Percentiles rank a stretch among this genome's conserved stretches.
These are phyloP conservation scores for Aporophyla nigra DNA, from an alignment of 2,888 invertebrate genomes.

Conservation along the genomic window DNA sequence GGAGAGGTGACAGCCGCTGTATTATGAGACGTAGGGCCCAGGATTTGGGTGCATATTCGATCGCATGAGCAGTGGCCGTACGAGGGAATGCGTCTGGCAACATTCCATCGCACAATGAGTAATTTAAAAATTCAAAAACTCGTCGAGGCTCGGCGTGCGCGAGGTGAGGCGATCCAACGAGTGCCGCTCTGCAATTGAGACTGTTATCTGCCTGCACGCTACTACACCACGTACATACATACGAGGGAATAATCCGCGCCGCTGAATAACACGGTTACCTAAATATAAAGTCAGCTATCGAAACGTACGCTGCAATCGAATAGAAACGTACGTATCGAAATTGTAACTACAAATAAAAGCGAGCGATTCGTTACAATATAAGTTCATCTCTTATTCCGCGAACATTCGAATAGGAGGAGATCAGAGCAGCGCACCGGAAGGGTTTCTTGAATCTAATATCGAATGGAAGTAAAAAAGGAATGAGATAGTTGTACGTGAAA, in stretches of 20 bases:
- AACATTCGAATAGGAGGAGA: slow-evolving; percentile 60
- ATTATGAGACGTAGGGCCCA: slow-evolving; percentile 81
- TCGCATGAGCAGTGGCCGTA: slow-evolving; percentile 74
- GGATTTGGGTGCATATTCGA: slow-evolving; percentile 84
- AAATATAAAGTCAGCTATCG: slow-evolving; percentile 75
- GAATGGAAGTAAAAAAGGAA: slow-evolving; percentile 73
- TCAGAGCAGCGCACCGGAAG: slow-evolving; percentile 66
- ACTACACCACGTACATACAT: slow-evolving; percentile 70
- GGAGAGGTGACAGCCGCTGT: slow-evolving; percentile 66
- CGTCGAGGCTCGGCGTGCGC: slow-evolving; percentile 86
- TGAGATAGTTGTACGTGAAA: slow-evolving; percentile 64
- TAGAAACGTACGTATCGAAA: slow-evolving; percentile 68
- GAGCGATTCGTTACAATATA: slow-evolving; percentile 66
- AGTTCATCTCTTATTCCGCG: slow-evolving; percentile 65
- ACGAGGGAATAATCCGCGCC: slow-evolving; percentile 75
- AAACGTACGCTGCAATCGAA: slow-evolving; percentile 68
- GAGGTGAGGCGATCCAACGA: slow-evolving; percentile 87
- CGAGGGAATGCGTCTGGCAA: slow-evolving; percentile 79
- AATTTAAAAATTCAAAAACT: slow-evolving; percentile 92
- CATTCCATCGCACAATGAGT: slow-evolving; percentile 91
- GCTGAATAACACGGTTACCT: slow-evolving; percentile 81
- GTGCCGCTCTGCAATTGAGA: slow-evolving; percentile 88
- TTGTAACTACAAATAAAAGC: slow-evolving; percentile 74
- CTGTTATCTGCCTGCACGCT: slow-evolving; percentile 85
- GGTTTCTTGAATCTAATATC: slow-evolving; percentile 79